A percentile compares a stretch with the other conserved stretches of the same genome.
phyloP scores from a whole-genome alignment of 2,797 vertebrate genomes.

The Florisuga fusca region DNA sequence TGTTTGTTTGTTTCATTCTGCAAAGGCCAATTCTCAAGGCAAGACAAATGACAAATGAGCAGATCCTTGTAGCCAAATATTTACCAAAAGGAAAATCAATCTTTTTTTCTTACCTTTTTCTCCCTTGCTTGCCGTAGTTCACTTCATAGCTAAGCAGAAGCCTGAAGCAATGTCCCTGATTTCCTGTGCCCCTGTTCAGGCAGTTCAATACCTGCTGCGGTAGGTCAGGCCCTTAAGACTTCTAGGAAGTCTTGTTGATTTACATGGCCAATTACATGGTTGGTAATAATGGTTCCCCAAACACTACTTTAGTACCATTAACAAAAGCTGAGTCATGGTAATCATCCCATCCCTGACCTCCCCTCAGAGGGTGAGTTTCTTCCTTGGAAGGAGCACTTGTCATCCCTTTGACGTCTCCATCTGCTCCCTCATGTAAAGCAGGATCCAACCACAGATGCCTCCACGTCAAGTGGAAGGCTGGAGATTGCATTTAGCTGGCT shows the following conservation, averaged over 20 bases:
- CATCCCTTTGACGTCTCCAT: background rate
- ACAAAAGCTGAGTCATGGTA: background rate
- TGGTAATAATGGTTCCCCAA: background rate
- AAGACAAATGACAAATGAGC: slow-evolving; percentile 57
- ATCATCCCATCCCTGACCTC: background rate
- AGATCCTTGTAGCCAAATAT: slow-evolving; percentile 43
- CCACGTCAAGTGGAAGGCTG: background rate
- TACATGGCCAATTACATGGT: background rate
- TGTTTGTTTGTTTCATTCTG: slow-evolving; percentile 41
- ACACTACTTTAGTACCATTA: background rate
- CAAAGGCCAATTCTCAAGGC: slow-evolving; percentile 43
- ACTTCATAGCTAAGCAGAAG: background rate
- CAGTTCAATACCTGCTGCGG: background rate
- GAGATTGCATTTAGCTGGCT: background rate
- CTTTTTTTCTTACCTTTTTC: background rate
- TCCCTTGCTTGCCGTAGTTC: background rate
- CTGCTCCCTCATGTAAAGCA: background rate
- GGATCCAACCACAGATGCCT: background rate
- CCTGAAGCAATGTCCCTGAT: background rate
- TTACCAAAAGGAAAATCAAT: slow-evolving; percentile 57
- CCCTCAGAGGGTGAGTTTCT: background rate
- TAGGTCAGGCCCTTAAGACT: background rate
- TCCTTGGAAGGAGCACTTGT: background rate
- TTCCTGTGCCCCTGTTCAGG: background rate
- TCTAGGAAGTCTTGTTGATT: background rate